A percentile compares a stretch with the other conserved stretches of the same genome.
Evolutionary conservation across 2,797 vertebrate species (phyloP).

Genomic region (Benthosema pterotum): DNA sequence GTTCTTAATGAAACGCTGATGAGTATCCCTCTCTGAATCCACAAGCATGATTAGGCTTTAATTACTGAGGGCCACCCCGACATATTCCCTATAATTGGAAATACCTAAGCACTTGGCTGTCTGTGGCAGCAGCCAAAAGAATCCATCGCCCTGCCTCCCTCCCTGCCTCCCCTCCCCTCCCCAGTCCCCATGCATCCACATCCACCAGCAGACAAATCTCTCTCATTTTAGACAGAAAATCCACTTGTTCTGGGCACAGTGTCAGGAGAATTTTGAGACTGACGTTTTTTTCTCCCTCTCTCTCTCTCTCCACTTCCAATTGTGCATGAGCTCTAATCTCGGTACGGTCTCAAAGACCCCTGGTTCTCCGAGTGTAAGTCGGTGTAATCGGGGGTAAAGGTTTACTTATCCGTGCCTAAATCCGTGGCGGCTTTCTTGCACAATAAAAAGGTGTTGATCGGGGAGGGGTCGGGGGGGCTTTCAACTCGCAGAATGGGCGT

Average conservation of each 20-base stretch:
- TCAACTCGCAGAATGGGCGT: constrained; percentile 52
- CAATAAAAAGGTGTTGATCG: too few relatives aligned
- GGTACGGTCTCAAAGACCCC: too few relatives aligned
- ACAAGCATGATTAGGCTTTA: constrained; percentile 76
- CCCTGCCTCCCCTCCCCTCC: too few relatives aligned
- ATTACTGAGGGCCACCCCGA: constrained; percentile 73
- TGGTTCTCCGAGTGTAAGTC: too few relatives aligned
- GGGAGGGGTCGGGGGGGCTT: constrained; percentile 20
- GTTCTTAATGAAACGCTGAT: constrained; percentile 75
- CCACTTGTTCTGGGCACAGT: background rate
- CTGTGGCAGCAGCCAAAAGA: constrained; percentile 41
- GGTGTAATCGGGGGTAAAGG: too few relatives aligned
- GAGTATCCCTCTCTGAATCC: constrained; percentile 74
- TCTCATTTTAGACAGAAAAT: constrained; percentile 20
- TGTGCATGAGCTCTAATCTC: too few relatives aligned
- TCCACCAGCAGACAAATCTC: constrained; percentile 7
- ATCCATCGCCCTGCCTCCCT: constrained; percentile 34
- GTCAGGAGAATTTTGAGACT: constrained; percentile 17
- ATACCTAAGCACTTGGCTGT: constrained; percentile 63
- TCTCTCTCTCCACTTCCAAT: too few relatives aligned
- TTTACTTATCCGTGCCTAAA: too few relatives aligned
- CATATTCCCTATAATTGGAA: constrained; percentile 80
- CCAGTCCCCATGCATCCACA: background rate
- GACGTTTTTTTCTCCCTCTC: background rate
- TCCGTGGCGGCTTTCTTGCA: too few relatives aligned